phyloP scores from a whole-genome alignment of 2,888 invertebrate genomes.

The Acanthococcus lagerstroemiae region DNA sequence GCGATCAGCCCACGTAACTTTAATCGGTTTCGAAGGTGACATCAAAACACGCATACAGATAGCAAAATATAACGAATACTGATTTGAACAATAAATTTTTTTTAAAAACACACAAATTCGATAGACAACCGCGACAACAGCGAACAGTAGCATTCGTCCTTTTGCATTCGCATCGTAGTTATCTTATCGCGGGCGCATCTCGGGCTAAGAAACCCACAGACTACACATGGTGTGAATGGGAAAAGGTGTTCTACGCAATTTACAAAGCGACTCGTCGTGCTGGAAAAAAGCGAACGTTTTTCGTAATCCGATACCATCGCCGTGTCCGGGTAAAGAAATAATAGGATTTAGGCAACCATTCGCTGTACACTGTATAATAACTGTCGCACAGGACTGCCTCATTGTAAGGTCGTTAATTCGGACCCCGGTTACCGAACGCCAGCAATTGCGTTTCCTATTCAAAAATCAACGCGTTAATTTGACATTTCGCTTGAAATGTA shows the following conservation, averaged over 20 bases:
- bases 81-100: background rate
- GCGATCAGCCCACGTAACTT: background rate
- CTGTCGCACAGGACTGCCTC: slow-evolving; percentile 4
- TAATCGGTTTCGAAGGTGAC: background rate
- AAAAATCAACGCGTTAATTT: background rate
- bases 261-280: slow-evolving; percentile 5
- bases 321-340: slow-evolving; percentile 8
- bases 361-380: slow-evolving; percentile 5
- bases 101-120: background rate
- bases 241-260: slow-evolving; percentile 3
- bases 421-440: background rate
- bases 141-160: too few species aligned
- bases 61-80: background rate
- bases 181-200: background rate
- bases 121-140: too few species aligned
- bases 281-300: slow-evolving; percentile 3
- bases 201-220: too few species aligned
- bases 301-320: slow-evolving; percentile 16
- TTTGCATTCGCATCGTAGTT: too few species aligned
- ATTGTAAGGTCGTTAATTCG: background rate
- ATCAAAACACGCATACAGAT: too few species aligned
- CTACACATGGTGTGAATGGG: too few species aligned
- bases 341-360: slow-evolving; percentile 21
- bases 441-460: background rate
- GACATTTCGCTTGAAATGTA: background rate